Conservation (phyloP, 2,797 vertebrate species). For the Cyclopterus lumpus region DNA sequence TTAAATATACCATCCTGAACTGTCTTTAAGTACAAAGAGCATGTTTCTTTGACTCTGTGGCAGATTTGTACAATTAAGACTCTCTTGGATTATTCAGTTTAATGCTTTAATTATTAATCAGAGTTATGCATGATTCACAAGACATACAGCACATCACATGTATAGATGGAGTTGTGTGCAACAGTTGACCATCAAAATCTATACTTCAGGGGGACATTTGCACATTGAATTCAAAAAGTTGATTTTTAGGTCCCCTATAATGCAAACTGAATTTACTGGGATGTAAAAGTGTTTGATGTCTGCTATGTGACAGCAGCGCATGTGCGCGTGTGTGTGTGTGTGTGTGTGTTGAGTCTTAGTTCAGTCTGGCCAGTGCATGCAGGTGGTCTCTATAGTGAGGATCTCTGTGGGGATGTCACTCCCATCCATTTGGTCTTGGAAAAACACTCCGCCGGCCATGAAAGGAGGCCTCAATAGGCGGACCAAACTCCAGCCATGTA, state of each 20-base stretch:
- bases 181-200: not conserved
- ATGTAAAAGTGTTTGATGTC: slow-evolving; percentile 46
- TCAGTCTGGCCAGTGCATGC: slow-evolving; percentile 51
- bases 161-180: not conserved
- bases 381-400: slow-evolving; percentile 76
- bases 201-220: not conserved
- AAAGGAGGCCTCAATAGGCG: slow-evolving; percentile 51
- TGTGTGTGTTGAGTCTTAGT: slow-evolving; percentile 29
- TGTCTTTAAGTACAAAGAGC: not conserved
- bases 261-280: slow-evolving; percentile 12
- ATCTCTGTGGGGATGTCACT: slow-evolving; percentile 66
- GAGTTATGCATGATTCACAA: slow-evolving; percentile 16
- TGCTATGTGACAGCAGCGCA: slow-evolving; percentile 63
- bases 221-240: slow-evolving; percentile 5
- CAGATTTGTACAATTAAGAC: not conserved
- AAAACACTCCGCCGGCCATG: slow-evolving; percentile 60
- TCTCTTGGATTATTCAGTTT: slow-evolving; percentile 10
- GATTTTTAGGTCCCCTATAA: slow-evolving; percentile 1
- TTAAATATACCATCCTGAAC: not conserved
- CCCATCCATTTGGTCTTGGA: slow-evolving; percentile 79
- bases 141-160: not conserved
- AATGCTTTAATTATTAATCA: slow-evolving; percentile 6
- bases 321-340: not conserved
- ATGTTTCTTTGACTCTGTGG: not conserved
- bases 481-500: slow-evolving; percentile 53